A percentile compares a stretch with the other conserved stretches of the same genome.
These are phyloP conservation scores for Napeogenes sylphis DNA, from an alignment of 2,888 invertebrate genomes.

Conservation along the genomic window DNA sequence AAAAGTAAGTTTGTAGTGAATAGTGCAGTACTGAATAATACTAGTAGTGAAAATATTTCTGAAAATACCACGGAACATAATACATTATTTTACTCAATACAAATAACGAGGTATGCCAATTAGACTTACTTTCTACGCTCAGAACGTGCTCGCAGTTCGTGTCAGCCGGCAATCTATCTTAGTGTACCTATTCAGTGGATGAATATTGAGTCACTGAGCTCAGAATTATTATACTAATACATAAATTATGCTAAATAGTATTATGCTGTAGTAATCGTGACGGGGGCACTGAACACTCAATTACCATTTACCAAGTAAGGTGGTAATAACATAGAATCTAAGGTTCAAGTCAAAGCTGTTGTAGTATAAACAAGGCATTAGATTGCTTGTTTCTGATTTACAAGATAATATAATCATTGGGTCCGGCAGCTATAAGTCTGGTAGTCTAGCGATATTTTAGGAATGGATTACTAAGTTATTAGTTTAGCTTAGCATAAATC, in stretches of 20 bases:
- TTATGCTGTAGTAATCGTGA: constrained; percentile 15
- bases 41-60: neutral
- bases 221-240: constrained; percentile 24
- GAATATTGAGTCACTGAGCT: constrained; percentile 23
- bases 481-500: too few relatives aligned
- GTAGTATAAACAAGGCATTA: too few relatives aligned
- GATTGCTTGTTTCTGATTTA: too few relatives aligned
- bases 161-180: constrained; percentile 35
- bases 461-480: too few relatives aligned
- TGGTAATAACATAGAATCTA: neutral
- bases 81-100: constrained; percentile 1
- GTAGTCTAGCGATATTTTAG: too few relatives aligned
- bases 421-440: too few relatives aligned
- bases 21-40: too few relatives aligned
- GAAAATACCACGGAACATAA: neutral
- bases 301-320: constrained; percentile 5
- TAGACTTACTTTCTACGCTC: constrained; percentile 37
- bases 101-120: constrained; percentile 36
- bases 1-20: too few relatives aligned
- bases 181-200: constrained; percentile 19
- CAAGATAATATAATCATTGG: too few relatives aligned
- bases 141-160: constrained; percentile 38
- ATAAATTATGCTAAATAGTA: constrained; percentile 21
- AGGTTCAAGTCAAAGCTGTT: too few relatives aligned
- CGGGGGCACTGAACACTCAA: constrained; percentile 4